Base-by-base conservation (phyloP, 2,113 vertebrate genomes). In the Anarrhichthys ocellatus region DNA sequence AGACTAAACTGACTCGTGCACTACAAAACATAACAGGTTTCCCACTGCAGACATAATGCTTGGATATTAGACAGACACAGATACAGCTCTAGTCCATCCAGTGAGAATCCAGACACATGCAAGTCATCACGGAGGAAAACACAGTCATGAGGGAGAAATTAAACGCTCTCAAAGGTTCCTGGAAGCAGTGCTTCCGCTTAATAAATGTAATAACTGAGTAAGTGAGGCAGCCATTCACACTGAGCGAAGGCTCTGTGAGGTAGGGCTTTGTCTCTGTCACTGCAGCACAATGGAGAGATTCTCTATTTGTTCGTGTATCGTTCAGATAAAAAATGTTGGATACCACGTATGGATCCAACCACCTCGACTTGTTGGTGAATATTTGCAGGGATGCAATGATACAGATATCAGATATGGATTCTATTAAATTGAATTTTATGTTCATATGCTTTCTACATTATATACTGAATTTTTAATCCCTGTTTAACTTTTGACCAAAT, bases 61-160 rank as follows among this genome's bases (percentile, higher is more conserved):
- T 62, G 48, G 62, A 52, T 66, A 7, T 44, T 27, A 50, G 46
- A 18, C 64, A 48, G 69, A 83, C 59, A 29, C 59, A 72, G 67
- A 81, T 77, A 81, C 58, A 50, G 71, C 56, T 46, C 68, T 13
- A 44, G 58, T 72, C 32, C 66, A 61, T 61, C 52, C 63, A 85
- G 48, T 40, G 83, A 72, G 76, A 48, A 86, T 83, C 69, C 58
- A 74, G 63, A 89, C 82, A 86, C 84, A 84, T 85, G 83, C 67
- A 81, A 83, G 71, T 88, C 82, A 87, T 85, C 88, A 85, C 32
- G 14, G 36, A 76, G 81, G n/a, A 80, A 89, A 90, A 82, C 84
- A 88, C 71, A 78, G 88, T 93, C 93, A 92, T 91, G 86, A 74
- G 84, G 83, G 77, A 82, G 58, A 80, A 92, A 91, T 94, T 83